Conservation (phyloP, 53 echinoderm and acorn worm genomes). For the Arbacia lixula region DNA sequence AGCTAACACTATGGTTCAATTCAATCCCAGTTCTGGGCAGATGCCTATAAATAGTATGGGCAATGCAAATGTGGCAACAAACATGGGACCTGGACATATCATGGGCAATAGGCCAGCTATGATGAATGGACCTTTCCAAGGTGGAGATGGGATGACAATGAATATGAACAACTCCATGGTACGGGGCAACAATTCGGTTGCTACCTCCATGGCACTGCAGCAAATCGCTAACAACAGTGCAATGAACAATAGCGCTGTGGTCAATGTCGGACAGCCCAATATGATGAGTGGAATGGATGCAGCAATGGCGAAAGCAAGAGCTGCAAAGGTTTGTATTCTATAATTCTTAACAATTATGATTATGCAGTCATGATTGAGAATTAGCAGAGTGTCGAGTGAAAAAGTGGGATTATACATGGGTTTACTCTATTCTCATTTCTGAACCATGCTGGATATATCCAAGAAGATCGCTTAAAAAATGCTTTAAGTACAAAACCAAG, state of each 20-base stretch:
- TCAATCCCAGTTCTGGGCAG: slow-evolving; percentile 55
- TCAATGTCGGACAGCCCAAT: slow-evolving; percentile 60
- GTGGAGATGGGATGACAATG: slow-evolving; percentile 63
- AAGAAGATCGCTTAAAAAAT: too few relatives aligned
- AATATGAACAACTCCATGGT: slow-evolving; percentile 65
- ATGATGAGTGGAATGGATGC: slow-evolving; percentile 66
- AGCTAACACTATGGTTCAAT: slow-evolving; percentile 80
- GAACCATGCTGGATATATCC: too few relatives aligned
- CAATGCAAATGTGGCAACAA: slow-evolving; percentile 47
- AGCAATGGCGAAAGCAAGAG: slow-evolving; percentile 60
- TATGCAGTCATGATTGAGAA: too few relatives aligned
- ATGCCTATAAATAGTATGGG: slow-evolving; percentile 56
- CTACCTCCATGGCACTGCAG: slow-evolving; percentile 58
- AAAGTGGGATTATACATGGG: too few relatives aligned
- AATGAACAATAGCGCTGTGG: slow-evolving; percentile 45
- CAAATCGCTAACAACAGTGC: slow-evolving; percentile 57
- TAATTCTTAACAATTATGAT: too few relatives aligned
- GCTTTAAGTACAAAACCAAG: too few relatives aligned
- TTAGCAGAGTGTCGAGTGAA: too few relatives aligned
- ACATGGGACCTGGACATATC: slow-evolving; percentile 38
- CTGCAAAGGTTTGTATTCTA: slow-evolving; percentile 54
- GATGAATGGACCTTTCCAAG: slow-evolving; percentile 84
- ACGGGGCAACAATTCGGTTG: slow-evolving; percentile 44
- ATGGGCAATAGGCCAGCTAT: slow-evolving; percentile 61
- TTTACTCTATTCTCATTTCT: too few relatives aligned